phyloP scores from a whole-genome alignment of 1,140 invertebrate genomes.

The Saxidomus purpurata region DNA sequence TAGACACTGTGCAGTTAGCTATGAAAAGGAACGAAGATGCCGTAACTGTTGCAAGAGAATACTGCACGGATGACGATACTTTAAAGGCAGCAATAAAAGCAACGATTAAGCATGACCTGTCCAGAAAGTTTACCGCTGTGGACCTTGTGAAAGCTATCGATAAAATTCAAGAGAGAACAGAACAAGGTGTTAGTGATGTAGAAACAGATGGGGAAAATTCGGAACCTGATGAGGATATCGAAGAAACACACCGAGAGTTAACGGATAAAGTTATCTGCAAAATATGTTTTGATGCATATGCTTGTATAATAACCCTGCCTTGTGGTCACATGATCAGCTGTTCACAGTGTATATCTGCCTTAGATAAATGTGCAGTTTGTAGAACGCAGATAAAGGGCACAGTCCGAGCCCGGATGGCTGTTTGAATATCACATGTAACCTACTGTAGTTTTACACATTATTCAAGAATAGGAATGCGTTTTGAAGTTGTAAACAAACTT shows the following conservation, averaged over 20 bases:
- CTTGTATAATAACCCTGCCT: conserved; percentile 90
- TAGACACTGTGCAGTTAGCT: neutral
- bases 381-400: neutral
- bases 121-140: neutral
- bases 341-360: conserved; percentile 11
- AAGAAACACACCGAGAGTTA: neutral
- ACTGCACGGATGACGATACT: neutral
- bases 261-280: neutral
- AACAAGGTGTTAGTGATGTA: neutral
- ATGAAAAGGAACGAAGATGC: neutral
- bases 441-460: too few relatives aligned
- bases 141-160: neutral
- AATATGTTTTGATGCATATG: conserved; percentile 24
- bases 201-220: neutral
- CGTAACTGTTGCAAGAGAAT: neutral
- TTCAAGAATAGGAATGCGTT: too few relatives aligned
- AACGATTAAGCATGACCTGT: neutral
- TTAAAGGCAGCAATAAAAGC: neutral
- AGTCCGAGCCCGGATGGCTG: conserved; percentile 48
- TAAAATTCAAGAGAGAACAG: neutral
- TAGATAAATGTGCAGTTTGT: conserved; percentile 22
- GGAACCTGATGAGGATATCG: neutral
- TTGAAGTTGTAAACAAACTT: too few relatives aligned
- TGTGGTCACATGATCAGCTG: conserved; percentile 96
- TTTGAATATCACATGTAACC: neutral